Conservation (phyloP, 2,888 invertebrate genomes). For the Muschampia staudingeri region DNA sequence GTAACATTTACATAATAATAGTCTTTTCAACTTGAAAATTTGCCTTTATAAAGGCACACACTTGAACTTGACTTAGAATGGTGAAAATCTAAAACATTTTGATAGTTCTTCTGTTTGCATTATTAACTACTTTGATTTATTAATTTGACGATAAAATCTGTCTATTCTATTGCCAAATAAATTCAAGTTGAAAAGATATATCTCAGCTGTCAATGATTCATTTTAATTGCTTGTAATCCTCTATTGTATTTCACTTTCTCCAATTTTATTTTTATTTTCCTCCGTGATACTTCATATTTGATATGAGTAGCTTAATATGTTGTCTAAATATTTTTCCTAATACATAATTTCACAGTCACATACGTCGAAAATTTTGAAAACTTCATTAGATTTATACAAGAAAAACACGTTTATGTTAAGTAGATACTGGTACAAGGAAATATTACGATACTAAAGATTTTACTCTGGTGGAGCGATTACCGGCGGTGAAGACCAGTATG, state of each 20-base stretch:
- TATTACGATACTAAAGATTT: background rate
- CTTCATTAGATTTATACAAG: background rate
- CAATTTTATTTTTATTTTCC: slow-evolving; percentile 9
- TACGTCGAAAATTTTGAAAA: background rate
- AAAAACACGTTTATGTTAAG: background rate
- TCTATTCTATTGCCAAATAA: background rate
- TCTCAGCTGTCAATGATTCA: slow-evolving; percentile 84
- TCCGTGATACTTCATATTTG: background rate
- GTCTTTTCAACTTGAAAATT: slow-evolving; percentile 85
- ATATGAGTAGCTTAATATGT: background rate
- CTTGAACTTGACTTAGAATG: background rate
- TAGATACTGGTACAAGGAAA: background rate
- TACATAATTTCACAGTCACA: background rate
- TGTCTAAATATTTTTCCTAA: slow-evolving; percentile 48
- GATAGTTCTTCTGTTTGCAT: too few species aligned
- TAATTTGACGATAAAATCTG: too few species aligned
- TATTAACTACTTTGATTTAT: too few species aligned
- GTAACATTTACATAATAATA: slow-evolving; percentile 64
- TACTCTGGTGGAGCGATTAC: background rate
- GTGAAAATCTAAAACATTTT: background rate
- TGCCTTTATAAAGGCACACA: background rate
- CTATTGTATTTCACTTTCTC: background rate
- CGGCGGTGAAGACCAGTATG: background rate
- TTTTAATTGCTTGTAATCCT: background rate
- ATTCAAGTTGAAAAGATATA: slow-evolving; percentile 85